phyloP scores from a whole-genome alignment of 2,113 vertebrate species.

The Anguilla japonica region DNA sequence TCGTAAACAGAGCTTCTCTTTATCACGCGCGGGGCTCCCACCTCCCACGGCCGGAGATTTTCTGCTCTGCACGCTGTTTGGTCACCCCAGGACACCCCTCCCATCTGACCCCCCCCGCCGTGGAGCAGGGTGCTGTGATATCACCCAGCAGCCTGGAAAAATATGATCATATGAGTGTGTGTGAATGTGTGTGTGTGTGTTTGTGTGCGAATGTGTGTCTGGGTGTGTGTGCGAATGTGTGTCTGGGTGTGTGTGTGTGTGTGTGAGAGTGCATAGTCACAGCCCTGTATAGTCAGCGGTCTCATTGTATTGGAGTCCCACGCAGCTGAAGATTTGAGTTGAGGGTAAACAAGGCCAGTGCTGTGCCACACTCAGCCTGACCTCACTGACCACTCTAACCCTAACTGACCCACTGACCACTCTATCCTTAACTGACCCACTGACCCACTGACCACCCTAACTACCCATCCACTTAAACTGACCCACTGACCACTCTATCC shows the following conservation, averaged over 20 bases:
- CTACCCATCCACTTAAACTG: no score
- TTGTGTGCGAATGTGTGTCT: not conserved
- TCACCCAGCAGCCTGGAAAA: not conserved
- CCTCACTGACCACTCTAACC: slow-evolving; percentile 25
- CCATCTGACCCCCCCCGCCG: no score
- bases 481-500: no score
- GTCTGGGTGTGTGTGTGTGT: slow-evolving; percentile 21
- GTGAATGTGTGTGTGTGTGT: slow-evolving; percentile 24
- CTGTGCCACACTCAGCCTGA: slow-evolving; percentile 45
- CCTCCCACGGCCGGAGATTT: not conserved
- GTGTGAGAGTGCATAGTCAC: slow-evolving; percentile 32
- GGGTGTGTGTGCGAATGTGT: slow-evolving; percentile 21
- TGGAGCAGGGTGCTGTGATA: no score
- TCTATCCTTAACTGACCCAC: no score
- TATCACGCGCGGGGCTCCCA: not conserved
- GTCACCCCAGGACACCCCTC: no score
- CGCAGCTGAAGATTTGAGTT: slow-evolving; percentile 58
- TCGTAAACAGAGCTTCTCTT: not conserved
- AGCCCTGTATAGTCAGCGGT: slow-evolving; percentile 48
- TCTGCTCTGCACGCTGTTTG: not conserved
- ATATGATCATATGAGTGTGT: not conserved
- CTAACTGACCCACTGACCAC: no score
- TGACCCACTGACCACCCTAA: no score
- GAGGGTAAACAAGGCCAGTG: slow-evolving; percentile 61
- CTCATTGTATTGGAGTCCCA: slow-evolving; percentile 64